These are phyloP conservation scores for Drosophila histrio DNA, from an alignment of 2,888 invertebrate species.

Conservation along the genomic window DNA sequence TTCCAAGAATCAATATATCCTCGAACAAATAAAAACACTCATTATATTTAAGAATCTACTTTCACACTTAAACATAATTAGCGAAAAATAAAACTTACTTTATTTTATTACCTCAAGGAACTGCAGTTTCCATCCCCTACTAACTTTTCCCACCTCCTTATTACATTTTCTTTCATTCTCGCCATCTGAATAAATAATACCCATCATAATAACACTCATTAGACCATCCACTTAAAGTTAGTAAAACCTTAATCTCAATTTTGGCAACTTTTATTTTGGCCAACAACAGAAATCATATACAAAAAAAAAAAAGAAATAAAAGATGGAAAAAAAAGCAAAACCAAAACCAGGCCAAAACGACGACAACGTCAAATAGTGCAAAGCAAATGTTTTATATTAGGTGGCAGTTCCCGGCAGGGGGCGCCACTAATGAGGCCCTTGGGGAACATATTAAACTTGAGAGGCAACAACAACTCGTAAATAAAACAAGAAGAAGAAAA, in stretches of 20 bases:
- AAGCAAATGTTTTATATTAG: conserved; percentile 73
- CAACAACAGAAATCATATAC: conserved; percentile 21
- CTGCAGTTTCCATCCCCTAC: background rate
- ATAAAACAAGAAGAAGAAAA: conserved; percentile 5
- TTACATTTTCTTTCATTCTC: background rate
- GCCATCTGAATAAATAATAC: conserved; percentile 31
- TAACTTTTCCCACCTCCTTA: background rate
- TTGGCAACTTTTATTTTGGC: conserved; percentile 32
- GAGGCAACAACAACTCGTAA: conserved; percentile 42
- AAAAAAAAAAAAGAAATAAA: conserved; percentile 12
- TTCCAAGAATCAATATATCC: no score
- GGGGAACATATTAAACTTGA: conserved; percentile 77
- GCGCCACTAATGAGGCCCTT: conserved; percentile 77
- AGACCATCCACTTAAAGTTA: conserved; percentile 48
- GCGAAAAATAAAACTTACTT: background rate
- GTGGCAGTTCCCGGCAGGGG: conserved; percentile 61
- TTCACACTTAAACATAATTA: background rate
- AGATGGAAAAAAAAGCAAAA: background rate
- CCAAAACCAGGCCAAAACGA: conserved; percentile 3
- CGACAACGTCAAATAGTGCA: conserved; percentile 69
- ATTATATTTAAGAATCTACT: no score
- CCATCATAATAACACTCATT: conserved; percentile 52
- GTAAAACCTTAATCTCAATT: conserved; percentile 46
- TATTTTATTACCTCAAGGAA: background rate
- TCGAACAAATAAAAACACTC: no score